phyloP scores from a whole-genome alignment of 1,140 invertebrate genomes.

The Cyrtorhinus lividipennis region DNA sequence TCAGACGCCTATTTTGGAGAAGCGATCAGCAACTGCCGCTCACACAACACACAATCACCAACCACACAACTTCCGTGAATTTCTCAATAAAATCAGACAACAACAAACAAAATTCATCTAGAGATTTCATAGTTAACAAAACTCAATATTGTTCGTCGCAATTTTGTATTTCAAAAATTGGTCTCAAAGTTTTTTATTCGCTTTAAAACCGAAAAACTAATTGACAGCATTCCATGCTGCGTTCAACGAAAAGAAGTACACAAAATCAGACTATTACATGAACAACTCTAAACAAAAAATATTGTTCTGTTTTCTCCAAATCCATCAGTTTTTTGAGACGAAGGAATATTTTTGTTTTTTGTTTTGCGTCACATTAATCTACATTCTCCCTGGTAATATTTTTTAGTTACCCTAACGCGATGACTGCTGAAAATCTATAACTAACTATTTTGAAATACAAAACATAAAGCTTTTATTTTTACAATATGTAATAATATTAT shows the following conservation, averaged over 20 bases:
- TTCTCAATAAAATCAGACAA: conserved; percentile 7
- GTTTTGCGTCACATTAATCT: background rate
- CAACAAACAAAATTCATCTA: conserved; percentile 17
- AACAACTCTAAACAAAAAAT: too few relatives aligned
- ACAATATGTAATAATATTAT: conserved; percentile 18
- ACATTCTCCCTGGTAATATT: conserved; percentile 1
- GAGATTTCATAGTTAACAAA: background rate
- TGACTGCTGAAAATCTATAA: conserved; percentile 10
- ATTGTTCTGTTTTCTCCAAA: too few relatives aligned
- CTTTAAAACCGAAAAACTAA: background rate
- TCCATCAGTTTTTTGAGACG: background rate
- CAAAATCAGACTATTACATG: background rate
- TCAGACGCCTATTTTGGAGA: too few relatives aligned
- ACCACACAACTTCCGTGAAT: too few relatives aligned
- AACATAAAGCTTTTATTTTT: conserved; percentile 20
- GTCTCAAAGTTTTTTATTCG: background rate
- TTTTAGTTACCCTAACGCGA: conserved; percentile 1
- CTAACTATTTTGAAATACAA: conserved; percentile 20
- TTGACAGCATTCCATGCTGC: background rate
- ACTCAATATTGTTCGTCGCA: background rate
- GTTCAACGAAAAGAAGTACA: background rate
- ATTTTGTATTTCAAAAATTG: background rate
- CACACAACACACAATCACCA: too few relatives aligned
- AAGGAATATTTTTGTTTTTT: background rate
- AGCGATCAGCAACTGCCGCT: too few relatives aligned